phyloP scores from a whole-genome alignment of 1,140 invertebrate species.

The Vollenhovia emeryi region DNA sequence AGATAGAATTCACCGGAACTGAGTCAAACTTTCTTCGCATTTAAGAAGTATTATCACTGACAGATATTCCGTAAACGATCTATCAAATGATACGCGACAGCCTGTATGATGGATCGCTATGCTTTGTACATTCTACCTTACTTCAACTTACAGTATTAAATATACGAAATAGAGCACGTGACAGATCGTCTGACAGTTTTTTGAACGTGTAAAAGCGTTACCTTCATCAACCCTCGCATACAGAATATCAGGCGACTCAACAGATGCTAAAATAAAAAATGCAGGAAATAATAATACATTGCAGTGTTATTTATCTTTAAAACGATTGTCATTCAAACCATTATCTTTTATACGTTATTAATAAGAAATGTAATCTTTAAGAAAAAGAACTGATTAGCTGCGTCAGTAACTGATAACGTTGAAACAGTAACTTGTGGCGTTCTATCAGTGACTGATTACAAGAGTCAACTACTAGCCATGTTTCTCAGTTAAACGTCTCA shows the following conservation, averaged over 20 bases:
- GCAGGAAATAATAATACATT: background rate
- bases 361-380: too few species aligned
- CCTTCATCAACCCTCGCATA: background rate
- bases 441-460: too few species aligned
- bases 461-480: too few species aligned
- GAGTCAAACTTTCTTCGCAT: constrained; percentile 34
- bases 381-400: too few species aligned
- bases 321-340: too few species aligned
- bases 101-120: constrained; percentile 33
- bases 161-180: constrained; percentile 36
- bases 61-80: constrained; percentile 45
- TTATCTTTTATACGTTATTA: background rate
- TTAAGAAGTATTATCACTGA: constrained; percentile 47
- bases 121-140: constrained; percentile 19
- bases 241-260: background rate
- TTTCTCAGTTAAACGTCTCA: too few species aligned
- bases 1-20: background rate
- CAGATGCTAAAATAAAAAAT: too few species aligned
- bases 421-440: too few species aligned
- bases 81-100: constrained; percentile 54
- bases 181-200: constrained; percentile 41
- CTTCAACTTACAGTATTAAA: constrained; percentile 31
- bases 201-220: background rate
- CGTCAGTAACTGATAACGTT: too few species aligned
- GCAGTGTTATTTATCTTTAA: background rate